Evolutionary conservation across 1,140 invertebrate genomes (phyloP).

Genomic region (Sipha flava): DNA sequence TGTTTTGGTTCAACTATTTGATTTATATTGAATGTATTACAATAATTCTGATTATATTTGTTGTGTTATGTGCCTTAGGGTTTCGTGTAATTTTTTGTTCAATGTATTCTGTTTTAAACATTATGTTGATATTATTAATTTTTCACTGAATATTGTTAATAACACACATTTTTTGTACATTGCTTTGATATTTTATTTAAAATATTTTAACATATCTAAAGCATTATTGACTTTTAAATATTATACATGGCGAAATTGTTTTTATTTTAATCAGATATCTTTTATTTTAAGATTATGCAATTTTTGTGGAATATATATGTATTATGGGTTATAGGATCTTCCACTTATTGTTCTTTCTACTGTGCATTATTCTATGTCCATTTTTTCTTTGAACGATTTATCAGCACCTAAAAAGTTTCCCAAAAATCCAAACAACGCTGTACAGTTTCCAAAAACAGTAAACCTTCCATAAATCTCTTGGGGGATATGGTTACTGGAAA

Average conservation of each 20-base stretch:
- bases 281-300: neutral
- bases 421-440: neutral
- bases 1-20: no score
- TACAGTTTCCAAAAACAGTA: neutral
- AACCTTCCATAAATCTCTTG: constrained; percentile 3
- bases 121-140: no score
- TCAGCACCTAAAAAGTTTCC: constrained; percentile 4
- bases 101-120: no score
- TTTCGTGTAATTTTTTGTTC: no score
- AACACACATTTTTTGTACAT: no score
- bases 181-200: no score
- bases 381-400: neutral
- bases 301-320: neutral
- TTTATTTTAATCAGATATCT: neutral
- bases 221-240: no score
- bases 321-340: neutral
- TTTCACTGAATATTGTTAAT: no score
- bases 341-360: constrained; percentile 1
- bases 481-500: neutral
- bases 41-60: no score
- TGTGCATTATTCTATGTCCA: neutral
- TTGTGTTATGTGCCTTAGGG: no score
- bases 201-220: no score
- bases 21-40: no score
- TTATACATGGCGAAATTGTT: neutral